Base-by-base conservation (phyloP, 30 jellyfish, hydroid and myxozoan species). In the Aurelia sp. region DNA sequence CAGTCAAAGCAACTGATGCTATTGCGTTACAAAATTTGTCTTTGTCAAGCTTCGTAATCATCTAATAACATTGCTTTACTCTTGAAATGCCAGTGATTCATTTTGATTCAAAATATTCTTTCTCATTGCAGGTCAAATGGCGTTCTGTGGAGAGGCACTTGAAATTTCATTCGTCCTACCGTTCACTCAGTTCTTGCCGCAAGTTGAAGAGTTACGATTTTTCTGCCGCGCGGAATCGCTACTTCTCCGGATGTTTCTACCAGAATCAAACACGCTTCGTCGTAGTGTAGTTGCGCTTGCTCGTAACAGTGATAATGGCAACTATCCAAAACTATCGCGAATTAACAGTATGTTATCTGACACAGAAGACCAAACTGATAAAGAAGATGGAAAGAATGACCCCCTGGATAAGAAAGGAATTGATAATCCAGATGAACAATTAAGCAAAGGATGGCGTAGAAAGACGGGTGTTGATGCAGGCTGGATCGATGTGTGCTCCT, bases 71-170 rank as follows among this genome's bases (percentile, higher is more conserved):
- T 37, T 4, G 50, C 50, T 37, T 5, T 4, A 37, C 50, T 37
- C 0, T 37, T 7, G 10, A 37, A 2, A 37, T 37, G 10, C 4
- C 50, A 0, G 0, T 0, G 4, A 37, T 37, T 37, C 50, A 1
- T 7, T 37, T 37, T 37, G 50, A 37, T 37, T 37, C 50, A 37
- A 37, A 37, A 37, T 3, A 10, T 7, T 37, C 10, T 37, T 0
- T 37, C 16, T 0, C 71, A 13, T 63, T 68, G 68, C 66, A 94
- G 99, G 91, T 66, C 97, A 89, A 73, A 66, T 94, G 48, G 97
- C 99, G 10, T 88, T 94, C 59, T 94, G 99, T 85, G 99, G 99
- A 20, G 99, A 94, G 84, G 76, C 95, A n/a, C 67, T 94, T 30
- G 99, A 94, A 55, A 69, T 94, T 33, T 68, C 94, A 37, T 94